These are phyloP conservation scores for Halcyon chelicuti DNA, from an alignment of 2,797 vertebrate species.

Conservation along the genomic window DNA sequence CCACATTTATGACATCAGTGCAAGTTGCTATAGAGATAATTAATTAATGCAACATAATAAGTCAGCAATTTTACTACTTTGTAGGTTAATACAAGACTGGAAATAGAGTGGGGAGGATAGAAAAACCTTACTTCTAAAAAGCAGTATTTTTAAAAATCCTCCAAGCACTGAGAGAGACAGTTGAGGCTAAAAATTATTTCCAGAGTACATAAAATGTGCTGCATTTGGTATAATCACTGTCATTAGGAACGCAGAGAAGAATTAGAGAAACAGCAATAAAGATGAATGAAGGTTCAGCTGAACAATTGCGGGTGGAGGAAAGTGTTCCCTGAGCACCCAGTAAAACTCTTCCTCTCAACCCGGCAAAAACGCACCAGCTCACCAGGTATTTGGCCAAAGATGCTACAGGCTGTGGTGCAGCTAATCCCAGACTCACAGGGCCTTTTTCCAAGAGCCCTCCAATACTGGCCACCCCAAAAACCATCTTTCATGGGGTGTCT, in stretches of 20 bases:
- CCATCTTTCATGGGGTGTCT: neutral
- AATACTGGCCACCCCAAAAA: neutral
- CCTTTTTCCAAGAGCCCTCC: neutral
- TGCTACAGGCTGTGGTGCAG: neutral
- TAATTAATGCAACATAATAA: constrained; percentile 63
- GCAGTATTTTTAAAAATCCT: neutral
- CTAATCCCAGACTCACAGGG: neutral
- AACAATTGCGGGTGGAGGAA: neutral
- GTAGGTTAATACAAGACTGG: neutral
- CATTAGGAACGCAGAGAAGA: neutral
- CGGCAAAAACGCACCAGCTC: neutral
- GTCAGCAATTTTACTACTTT: constrained; percentile 34
- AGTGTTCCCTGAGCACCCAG: neutral
- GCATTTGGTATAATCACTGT: neutral
- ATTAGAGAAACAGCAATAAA: neutral
- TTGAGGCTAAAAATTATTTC: constrained; percentile 4
- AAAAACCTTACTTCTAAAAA: neutral
- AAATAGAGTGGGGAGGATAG: neutral
- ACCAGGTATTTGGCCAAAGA: neutral
- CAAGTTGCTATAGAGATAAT: constrained; percentile 62
- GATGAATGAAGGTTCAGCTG: neutral
- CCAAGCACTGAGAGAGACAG: neutral
- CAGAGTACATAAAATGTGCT: neutral
- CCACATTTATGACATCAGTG: constrained; percentile 13
- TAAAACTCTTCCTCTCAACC: neutral